Evolutionary conservation across 2,888 invertebrate species (phyloP), one percentile per base, ranked within the genome.

Genomic region (Amphiduros pacificus): DNA sequence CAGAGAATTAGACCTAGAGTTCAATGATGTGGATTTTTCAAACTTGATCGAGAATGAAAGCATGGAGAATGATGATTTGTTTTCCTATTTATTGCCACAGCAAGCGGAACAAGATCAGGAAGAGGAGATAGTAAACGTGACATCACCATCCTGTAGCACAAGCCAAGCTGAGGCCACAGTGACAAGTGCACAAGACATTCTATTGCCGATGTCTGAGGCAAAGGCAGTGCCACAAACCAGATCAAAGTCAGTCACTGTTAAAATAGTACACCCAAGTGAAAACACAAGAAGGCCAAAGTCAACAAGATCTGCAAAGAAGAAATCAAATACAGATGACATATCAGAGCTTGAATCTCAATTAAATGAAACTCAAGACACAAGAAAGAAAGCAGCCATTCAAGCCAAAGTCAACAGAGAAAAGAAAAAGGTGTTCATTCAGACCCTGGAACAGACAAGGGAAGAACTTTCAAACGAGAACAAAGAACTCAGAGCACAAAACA

Each of bases 401-500:
- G 79, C 79, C 1, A 74, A 75, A 62, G 28, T 74, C 3, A 77
- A 79, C 60, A 67, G 79, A 4, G 72, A 77, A 61, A 79, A 74
- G 70, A 79, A 79, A 65, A 79, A 79, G 70, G 71, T 62, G 0
- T 78, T 77, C 55, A 72, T 79, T 3, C 68, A 71, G 24, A 66
- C 64, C 27, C 61, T 79, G 20, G 78, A 79, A 60, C 61, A 71
- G n/a, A 70, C 77, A 49, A 63, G 74, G 41, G 65, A 66, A 4
- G 40, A 55, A 2, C 57, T 76, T 22, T 69, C 68, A 60, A 58
- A 61, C 40, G 71, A 74, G 60, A 77, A 77, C 58, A 52, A 50
- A 20, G 52, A 63, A 22, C 60, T 79, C 28, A 70, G 64, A 57
- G 61, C 61, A 28, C 48, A 61, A 29, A 24, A 36, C 2, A 44